Evolutionary conservation across 2,113 vertebrate species (phyloP).

Genomic region (Laticauda laticaudata): DNA sequence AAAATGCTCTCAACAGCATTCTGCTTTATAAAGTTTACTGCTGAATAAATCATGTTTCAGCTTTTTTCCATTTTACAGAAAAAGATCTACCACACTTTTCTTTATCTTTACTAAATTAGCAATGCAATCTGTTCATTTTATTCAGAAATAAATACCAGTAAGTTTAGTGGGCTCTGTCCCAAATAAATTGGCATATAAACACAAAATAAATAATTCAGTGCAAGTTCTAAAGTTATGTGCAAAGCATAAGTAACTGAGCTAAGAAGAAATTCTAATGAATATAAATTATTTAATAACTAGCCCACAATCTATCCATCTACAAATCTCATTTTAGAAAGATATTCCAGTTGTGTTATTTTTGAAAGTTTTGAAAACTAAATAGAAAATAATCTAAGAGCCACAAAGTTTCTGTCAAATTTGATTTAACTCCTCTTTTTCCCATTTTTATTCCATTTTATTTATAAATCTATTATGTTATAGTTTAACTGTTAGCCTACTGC

Average conservation of each 20-base stretch:
- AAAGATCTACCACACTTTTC: not conserved
- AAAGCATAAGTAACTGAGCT: not conserved
- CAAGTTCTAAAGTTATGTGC: not conserved
- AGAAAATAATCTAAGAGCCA: not conserved
- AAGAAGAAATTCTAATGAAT: not conserved
- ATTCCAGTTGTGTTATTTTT: not conserved
- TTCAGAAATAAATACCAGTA: not conserved
- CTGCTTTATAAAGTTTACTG: slow-evolving; percentile 47
- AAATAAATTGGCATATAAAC: not conserved
- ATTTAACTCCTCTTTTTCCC: not conserved
- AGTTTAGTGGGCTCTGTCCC: not conserved
- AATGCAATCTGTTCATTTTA: not conserved
- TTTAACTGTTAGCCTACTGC: not conserved
- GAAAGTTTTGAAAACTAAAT: not conserved
- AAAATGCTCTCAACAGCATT: slow-evolving; percentile 34
- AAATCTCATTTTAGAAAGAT: not conserved
- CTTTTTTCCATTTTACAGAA: not conserved
- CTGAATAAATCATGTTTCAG: slow-evolving; percentile 44
- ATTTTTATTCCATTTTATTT: not conserved
- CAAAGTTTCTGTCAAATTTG: not conserved
- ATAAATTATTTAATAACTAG: not conserved
- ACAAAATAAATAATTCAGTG: not conserved
- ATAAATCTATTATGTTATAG: not conserved
- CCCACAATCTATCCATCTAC: not conserved
- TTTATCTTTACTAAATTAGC: not conserved